Evolutionary conservation across 2,888 invertebrate genomes (phyloP), one percentile per base, ranked within the genome.

Genomic region (Macrophya alboannulata): DNA sequence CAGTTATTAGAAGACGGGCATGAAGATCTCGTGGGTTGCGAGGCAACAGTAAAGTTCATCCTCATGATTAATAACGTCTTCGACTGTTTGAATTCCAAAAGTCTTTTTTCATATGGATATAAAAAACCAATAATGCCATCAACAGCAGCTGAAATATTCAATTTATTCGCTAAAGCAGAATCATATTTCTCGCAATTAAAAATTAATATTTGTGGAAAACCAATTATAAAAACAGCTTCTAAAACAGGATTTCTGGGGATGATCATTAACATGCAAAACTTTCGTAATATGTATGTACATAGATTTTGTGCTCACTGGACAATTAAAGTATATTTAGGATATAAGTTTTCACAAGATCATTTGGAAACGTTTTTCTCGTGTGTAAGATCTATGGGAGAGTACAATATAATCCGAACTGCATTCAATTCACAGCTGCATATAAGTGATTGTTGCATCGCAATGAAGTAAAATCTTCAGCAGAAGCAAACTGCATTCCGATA

Each of bases 321-420:
- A 4, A 5, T 5, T 31, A n/a, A 65, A 31, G 8, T 65, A 21
- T 12, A 65, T 65, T 31, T 65, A 10, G 10, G 10, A 40, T 72
- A 72, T n/a, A 72, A 72, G 15, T 43, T 72, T 4, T 43, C 40
- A 12, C 84, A 79, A 86, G 48, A 82, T 48, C 76, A 43, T 31
- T 17, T 86, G 17, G 86, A 87, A 48, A 48, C 85, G 8, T 83
- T 87, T 85, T 87, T 87, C 62, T 86, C 77, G 65, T 84, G 77
- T 21, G 77, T 87, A 43, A 12, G 84, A 59, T 37, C 17, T 40
- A n/a, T 82, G 0, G 83, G 85, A 25, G 85, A 83, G 12, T 87
- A 76, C 76, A 86, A 85, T 17, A 84, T 17, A 86, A 87, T 71
- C 85, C 84, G 0, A 85, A 74, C n/a, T 31, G 17, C n/a, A 37